Base-by-base conservation (phyloP, 1,140 invertebrate genomes). In the Pinna nobilis region DNA sequence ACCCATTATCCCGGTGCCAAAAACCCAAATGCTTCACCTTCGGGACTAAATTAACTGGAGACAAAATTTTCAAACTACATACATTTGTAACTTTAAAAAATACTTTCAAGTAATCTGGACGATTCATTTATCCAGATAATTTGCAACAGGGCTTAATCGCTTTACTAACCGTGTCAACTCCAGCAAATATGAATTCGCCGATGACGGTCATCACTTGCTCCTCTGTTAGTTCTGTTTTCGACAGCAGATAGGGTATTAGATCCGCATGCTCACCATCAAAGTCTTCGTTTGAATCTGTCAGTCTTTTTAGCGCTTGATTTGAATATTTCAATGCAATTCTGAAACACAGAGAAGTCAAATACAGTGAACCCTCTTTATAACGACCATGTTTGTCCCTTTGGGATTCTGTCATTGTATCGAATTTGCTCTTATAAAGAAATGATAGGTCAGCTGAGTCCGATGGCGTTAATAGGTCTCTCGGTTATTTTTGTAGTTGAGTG, bases 91-190 rank as follows among this genome's bases (percentile, higher is more conserved):
- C 9, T 44, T n/a, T 44, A 44, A 44, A 44, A 44, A n/a, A n/a
- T n/a, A n/a, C n/a, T n/a, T n/a, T n/a, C n/a, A n/a, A n/a, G n/a
- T n/a, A n/a, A n/a, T n/a, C n/a, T n/a, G n/a, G n/a, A n/a, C n/a
- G n/a, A n/a, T n/a, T n/a, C n/a, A n/a, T n/a, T n/a, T n/a, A n/a
- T n/a, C n/a, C n/a, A n/a, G n/a, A n/a, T n/a, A n/a, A n/a, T n/a
- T n/a, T n/a, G n/a, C n/a, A n/a, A n/a, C n/a, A n/a, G n/a, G n/a
- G n/a, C n/a, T n/a, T n/a, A n/a, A n/a, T n/a, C n/a, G n/a, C 2
- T 15, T 3, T 11, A 68, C 76, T 79, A 65, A 82, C 81, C 13
- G 81, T 82, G 44, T 82, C 81, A 11, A 82, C 77, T 9, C 79
- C 76, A 41, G 69, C 79, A 50, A 79, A 81, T 39, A 82, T 76